Conservation (phyloP, 2,113 vertebrate genomes). For the Mormyrus iriodes region DNA sequence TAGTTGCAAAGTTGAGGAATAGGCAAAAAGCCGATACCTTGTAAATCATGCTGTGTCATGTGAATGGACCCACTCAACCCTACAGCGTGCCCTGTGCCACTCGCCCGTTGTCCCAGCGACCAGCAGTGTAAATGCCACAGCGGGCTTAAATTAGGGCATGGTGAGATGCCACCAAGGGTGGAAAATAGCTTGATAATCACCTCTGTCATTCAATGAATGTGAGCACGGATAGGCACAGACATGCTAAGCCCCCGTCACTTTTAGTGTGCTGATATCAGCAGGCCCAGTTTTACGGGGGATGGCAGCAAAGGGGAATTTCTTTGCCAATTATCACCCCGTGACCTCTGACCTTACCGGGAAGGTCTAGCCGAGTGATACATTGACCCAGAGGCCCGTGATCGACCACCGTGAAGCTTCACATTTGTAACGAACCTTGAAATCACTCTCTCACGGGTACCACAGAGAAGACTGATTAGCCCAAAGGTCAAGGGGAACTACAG, state of each 20-base stretch:
- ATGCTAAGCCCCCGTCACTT: slow-evolving; percentile 40
- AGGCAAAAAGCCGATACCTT: not conserved
- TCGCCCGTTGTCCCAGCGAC: not conserved
- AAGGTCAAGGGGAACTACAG: not conserved
- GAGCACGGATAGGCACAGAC: slow-evolving; percentile 16
- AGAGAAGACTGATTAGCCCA: not conserved
- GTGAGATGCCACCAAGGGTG: slow-evolving; percentile 33
- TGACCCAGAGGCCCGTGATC: not conserved
- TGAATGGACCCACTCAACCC: not conserved
- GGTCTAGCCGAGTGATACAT: not conserved
- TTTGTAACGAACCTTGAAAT: not conserved
- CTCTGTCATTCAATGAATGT: slow-evolving; percentile 43
- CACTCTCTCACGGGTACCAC: not conserved
- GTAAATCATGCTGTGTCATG: not conserved
- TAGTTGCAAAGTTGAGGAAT: not conserved
- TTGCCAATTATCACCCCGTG: slow-evolving; percentile 19
- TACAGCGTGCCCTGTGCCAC: not conserved
- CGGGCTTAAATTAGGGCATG: not conserved
- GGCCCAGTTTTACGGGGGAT: slow-evolving; percentile 43
- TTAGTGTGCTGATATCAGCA: slow-evolving; percentile 35
- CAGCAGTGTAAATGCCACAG: not conserved
- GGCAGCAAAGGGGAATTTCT: slow-evolving; percentile 40
- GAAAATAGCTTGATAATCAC: slow-evolving; percentile 61
- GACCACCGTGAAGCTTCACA: not conserved
- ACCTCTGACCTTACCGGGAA: slow-evolving; percentile 12